A percentile compares a stretch with the other conserved stretches of the same genome.
phyloP scores from a whole-genome alignment of 2,797 vertebrate species.

The Sebastiscus tertius region DNA sequence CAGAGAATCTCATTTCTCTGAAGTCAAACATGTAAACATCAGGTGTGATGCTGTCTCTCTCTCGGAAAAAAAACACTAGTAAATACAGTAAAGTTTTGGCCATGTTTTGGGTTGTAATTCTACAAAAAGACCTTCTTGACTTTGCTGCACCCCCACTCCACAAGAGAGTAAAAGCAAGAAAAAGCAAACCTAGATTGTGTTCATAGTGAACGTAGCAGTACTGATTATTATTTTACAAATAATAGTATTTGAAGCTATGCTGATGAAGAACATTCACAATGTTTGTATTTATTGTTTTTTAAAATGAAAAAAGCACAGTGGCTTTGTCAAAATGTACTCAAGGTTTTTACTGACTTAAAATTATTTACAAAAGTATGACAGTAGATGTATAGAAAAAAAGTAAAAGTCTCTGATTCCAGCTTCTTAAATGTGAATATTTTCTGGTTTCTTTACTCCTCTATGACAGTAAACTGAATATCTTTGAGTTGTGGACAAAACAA shows the following conservation, averaged over 20 bases:
- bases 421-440: too few relatives aligned
- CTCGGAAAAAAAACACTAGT: fast-evolving
- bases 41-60: not conserved
- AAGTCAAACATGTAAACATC: not conserved
- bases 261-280: not conserved
- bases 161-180: not conserved
- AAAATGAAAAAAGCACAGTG: not conserved
- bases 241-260: not conserved
- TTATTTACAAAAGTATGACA: not conserved
- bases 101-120: not conserved
- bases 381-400: too few relatives aligned
- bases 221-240: not conserved
- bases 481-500: too few relatives aligned
- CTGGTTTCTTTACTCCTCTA: too few relatives aligned
- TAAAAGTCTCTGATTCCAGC: fast-evolving
- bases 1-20: not conserved
- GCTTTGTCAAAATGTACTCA: too few relatives aligned
- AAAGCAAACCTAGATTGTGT: not conserved
- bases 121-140: not conserved
- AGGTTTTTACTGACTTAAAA: not conserved
- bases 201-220: not conserved
- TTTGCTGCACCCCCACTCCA: not conserved
- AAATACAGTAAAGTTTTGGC: not conserved
- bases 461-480: too few relatives aligned
- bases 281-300: not conserved